A percentile compares a stretch with the other conserved stretches of the same genome.
Evolutionary conservation across 2,113 vertebrate genomes (phyloP).

Genomic region (Crotophaga sulcirostris): DNA sequence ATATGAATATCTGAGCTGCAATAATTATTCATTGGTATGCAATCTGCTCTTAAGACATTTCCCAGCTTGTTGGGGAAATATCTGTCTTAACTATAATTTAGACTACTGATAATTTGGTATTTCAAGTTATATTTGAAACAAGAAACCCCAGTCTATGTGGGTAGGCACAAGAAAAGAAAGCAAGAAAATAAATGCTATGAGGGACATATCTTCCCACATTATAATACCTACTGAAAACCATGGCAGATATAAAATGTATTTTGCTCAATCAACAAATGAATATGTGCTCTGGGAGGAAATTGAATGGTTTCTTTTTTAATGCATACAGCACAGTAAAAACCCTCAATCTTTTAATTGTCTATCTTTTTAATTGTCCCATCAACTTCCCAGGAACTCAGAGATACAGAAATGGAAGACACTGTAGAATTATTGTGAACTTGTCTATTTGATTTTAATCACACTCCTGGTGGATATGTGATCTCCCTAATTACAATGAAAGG

Average conservation of each 20-base stretch:
- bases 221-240: not conserved
- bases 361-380: too few relatives aligned
- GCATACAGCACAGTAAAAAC: not conserved
- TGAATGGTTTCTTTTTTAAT: not conserved
- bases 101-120: not conserved
- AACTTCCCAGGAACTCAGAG: not conserved
- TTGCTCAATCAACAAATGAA: not conserved
- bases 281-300: not conserved
- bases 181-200: not conserved
- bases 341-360: not conserved
- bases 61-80: not conserved
- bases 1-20: not conserved
- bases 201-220: not conserved
- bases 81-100: not conserved
- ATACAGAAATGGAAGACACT: not conserved
- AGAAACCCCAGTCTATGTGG: not conserved
- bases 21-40: not conserved
- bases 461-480: not conserved
- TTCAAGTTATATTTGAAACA: not conserved
- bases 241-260: not conserved
- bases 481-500: not conserved
- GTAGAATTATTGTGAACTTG: not conserved
- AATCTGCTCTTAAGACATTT: not conserved
- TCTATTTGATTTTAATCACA: not conserved
- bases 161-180: not conserved